Evolutionary conservation across 2,888 invertebrate genomes (phyloP), one percentile per base, ranked within the genome.

Genomic region (Thelaira solivaga): DNA sequence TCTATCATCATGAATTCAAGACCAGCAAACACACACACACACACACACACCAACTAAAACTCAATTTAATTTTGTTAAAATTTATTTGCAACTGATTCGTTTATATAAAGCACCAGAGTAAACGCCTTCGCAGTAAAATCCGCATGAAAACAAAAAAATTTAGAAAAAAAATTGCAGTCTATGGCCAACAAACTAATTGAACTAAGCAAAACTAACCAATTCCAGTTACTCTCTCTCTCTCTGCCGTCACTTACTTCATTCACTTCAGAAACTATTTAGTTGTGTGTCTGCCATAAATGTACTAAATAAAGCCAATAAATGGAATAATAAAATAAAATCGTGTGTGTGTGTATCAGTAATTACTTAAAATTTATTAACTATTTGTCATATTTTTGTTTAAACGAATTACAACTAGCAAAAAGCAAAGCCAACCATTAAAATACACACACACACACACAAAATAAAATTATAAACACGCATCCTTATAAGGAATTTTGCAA

Each of bases 351-450:
- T 86, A 85, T 83, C 82, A 81, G 85, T 86, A 86, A 86, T 86
- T 86, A 85, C 77, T 82, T 81, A 81, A 85, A 85, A 86, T 86
- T 86, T 85, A 86, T 86, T 82, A 79, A 80, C 81, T 74, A 83
- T 84, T 83, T 84, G 84, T 82, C 77, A 77, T 67, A 71, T 65
- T 76, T 69, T 49, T 61, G 22, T 55, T 45, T 18, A 45, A 34
- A 64, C 53, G 53, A 53, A 62, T 36, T 53, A 49, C 20, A 49
- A 39, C 1, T 5, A 8, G 6, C 20, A 62, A 47, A 13, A 24
- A 49, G 26, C n/a, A 20, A 10, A 24, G n/a, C n/a, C n/a, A n/a
- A n/a, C n/a, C n/a, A n/a, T 26, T 26, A 5, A 26, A n/a, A 47
- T 6, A 20, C 11, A 24, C 20, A 22, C 26, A 24, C 18, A 31